Conservation (phyloP, 2,797 vertebrate species). For the Anolis apletophallus region DNA sequence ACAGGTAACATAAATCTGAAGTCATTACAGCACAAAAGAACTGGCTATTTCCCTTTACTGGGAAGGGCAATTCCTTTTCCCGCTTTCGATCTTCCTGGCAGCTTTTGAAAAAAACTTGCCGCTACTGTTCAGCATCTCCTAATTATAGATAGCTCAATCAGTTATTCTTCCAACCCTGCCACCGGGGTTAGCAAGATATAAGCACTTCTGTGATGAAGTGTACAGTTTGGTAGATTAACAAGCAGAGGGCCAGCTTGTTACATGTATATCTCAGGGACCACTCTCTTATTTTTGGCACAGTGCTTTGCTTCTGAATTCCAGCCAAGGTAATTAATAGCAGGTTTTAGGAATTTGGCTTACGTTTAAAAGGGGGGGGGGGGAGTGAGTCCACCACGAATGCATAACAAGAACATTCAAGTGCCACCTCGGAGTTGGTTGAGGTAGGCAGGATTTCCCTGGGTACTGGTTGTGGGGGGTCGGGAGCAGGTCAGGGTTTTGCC, state of each 20-base stretch:
- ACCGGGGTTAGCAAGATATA: slow-evolving; percentile 32
- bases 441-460: too few relatives aligned
- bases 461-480: too few relatives aligned
- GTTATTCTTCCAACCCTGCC: slow-evolving; percentile 45
- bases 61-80: slow-evolving; percentile 35
- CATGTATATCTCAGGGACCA: slow-evolving; percentile 13
- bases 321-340: slow-evolving; percentile 49
- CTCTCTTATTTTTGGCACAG: slow-evolving; percentile 40
- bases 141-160: slow-evolving; percentile 54
- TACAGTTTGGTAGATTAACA: slow-evolving; percentile 42
- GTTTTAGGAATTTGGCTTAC: slow-evolving; percentile 34
- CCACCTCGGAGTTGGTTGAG: too few relatives aligned
- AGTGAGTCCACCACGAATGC: slow-evolving; percentile 3
- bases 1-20: slow-evolving; percentile 43
- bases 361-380: not conserved
- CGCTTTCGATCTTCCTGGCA: slow-evolving; percentile 12
- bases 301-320: slow-evolving; percentile 32
- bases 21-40: slow-evolving; percentile 23
- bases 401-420: too few relatives aligned
- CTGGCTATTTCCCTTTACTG: slow-evolving; percentile 28
- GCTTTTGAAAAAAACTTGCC: slow-evolving; percentile 15
- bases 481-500: too few relatives aligned
- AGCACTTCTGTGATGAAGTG: slow-evolving; percentile 49
- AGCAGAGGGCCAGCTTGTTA: not conserved
- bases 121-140: slow-evolving; percentile 51